phyloP scores from a whole-genome alignment of 2,797 vertebrate genomes.

The Etheostoma perlongum region DNA sequence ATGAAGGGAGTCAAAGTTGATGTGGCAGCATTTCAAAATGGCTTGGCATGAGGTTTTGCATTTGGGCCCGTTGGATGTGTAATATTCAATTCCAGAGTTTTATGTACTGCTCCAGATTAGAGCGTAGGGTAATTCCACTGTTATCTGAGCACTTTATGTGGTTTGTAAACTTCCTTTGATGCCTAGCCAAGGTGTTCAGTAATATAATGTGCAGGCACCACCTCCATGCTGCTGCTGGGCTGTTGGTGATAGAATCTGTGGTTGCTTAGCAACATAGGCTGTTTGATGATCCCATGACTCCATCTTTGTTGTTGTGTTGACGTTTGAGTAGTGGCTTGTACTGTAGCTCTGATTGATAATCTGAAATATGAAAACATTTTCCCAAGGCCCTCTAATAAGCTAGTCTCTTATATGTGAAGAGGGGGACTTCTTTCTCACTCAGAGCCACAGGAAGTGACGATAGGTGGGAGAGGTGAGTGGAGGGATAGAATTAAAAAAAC shows the following conservation, averaged over 20 bases:
- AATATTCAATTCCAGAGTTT: slow-evolving; percentile 8
- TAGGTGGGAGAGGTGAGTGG: slow-evolving; percentile 30
- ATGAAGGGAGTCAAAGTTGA: slow-evolving; percentile 1
- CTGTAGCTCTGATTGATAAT: slow-evolving; percentile 16
- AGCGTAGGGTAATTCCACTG: slow-evolving; percentile 14
- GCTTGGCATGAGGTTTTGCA: slow-evolving; percentile 8
- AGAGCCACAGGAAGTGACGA: slow-evolving; percentile 23
- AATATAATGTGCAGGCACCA: slow-evolving; percentile 67
- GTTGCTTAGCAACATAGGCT: slow-evolving; percentile 67
- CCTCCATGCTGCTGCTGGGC: slow-evolving; percentile 49
- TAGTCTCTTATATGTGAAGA: neutral
- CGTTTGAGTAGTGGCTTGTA: slow-evolving; percentile 26
- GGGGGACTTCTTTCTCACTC: neutral
- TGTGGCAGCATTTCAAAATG: slow-evolving; percentile 15
- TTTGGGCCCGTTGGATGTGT: slow-evolving; percentile 6
- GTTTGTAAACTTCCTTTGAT: slow-evolving; percentile 63
- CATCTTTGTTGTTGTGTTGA: slow-evolving; percentile 37
- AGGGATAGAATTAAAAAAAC: slow-evolving; percentile 37
- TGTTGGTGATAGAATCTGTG: slow-evolving; percentile 36
- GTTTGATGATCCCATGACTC: slow-evolving; percentile 60
- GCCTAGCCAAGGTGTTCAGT: slow-evolving; percentile 64
- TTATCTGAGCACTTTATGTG: slow-evolving; percentile 46
- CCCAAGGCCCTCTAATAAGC: slow-evolving; percentile 12
- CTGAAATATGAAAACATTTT: slow-evolving; percentile 14
- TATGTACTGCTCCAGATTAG: slow-evolving; percentile 23